Base-by-base conservation (phyloP, 2,797 vertebrate species). In the Gallinago stenura region DNA sequence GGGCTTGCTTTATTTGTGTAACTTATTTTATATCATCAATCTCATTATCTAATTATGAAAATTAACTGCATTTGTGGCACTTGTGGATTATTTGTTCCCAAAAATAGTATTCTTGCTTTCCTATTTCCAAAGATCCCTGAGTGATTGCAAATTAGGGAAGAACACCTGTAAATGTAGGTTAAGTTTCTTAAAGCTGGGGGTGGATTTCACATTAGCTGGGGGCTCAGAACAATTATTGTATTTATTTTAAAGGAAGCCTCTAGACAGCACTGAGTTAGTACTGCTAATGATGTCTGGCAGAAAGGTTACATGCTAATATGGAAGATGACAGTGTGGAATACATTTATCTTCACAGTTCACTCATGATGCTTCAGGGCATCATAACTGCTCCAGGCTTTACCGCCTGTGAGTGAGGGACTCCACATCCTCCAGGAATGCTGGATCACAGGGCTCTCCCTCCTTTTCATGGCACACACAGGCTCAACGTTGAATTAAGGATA, bases 231-330 rank as follows among this genome's bases (percentile, higher is more conserved):
- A 60, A 48, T 64, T 85, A 84, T 8, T 64, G 45, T 79, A 76
- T 90, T 90, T 93, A 73, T 87, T 87, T 91, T 92, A 93, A 71
- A 71, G 43, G 30, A 88, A 71, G 9, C 18, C 45, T 57, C 35
- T 71, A 60, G 76, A 43, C 50, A 69, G 54, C 68, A 33, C 18
- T 70, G 66, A 62, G n/a, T 66, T 66, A 62, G 53, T 54, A 45
- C 26, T 31, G n/a, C 30, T 93, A 76, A 92, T 83, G 39, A 87
- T 62, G 9, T 64, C 71, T 92, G 91, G 50, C 83, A 86, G 76
- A 92, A 88, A 64, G 76, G 68, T 80, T 90, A 72, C 30, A 12
- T 26, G n/a, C 50, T 90, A 83, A 80, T 83, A 92, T n/a, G 53
- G 80, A 80, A 90, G 76, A 95, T 79, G 80, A 85, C 83, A 76